These are phyloP conservation scores for Rhinogobio ventralis DNA, from an alignment of 2,797 vertebrate genomes.

Conservation along the genomic window DNA sequence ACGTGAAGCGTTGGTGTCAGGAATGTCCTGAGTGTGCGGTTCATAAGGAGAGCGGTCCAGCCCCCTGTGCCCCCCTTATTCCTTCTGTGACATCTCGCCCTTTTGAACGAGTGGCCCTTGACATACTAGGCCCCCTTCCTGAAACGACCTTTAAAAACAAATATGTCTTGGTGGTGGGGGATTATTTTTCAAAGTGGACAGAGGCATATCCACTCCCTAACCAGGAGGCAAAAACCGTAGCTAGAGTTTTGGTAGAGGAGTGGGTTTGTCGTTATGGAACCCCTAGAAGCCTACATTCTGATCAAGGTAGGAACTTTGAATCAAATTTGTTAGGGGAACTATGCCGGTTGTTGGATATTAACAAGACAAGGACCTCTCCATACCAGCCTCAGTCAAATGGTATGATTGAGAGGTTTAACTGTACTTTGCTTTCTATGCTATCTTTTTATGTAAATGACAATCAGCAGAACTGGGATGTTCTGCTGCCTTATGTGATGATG, in stretches of 20 bases:
- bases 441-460: conserved; percentile 17
- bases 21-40: conserved; percentile 38
- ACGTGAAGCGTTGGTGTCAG: conserved; percentile 13
- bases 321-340: conserved; percentile 50
- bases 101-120: conserved; percentile 3
- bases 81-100: neutral
- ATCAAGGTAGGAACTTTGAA: conserved; percentile 40
- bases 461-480: conserved; percentile 36
- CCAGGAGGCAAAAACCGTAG: conserved; percentile 28
- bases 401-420: neutral
- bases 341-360: conserved; percentile 26
- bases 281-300: neutral
- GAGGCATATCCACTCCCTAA: too few species aligned
- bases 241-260: conserved; percentile 19
- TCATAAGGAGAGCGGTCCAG: conserved; percentile 6
- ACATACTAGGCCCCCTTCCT: conserved; percentile 31
- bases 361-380: conserved; percentile 41
- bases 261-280: neutral
- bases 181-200: too few species aligned
- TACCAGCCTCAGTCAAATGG: conserved; percentile 46
- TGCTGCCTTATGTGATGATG: conserved; percentile 52
- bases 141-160: neutral
- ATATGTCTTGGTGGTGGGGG: too few species aligned
- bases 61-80: conserved; percentile 9
- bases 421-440: neutral